Evolutionary conservation across 1,140 invertebrate genomes (phyloP), one percentile per base, ranked within the genome.

Genomic region (Aphidius gifuensis): DNA sequence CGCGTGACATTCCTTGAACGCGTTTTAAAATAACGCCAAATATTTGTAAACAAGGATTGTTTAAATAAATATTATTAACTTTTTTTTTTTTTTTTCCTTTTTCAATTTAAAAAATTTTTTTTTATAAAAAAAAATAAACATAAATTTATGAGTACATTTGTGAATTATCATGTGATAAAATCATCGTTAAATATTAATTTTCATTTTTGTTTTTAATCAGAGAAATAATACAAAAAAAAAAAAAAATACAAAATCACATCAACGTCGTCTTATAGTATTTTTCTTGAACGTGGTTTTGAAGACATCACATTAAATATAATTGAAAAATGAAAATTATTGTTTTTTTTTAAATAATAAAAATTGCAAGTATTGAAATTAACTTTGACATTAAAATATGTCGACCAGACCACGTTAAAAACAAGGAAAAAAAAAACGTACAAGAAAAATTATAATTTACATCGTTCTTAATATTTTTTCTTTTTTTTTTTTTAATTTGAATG

Each of bases 401-500:
- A 16, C 53, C 43, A 55, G 40, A 40, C 40, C 53, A 55, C 53
- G 53, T 55, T n/a, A 43, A 32, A 32, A 32, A 16, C 16, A 16
- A 6, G 1, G 51, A 23, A 54, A 38, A 53, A 16, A 42, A 11
- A 42, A 38, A 39, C 40, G 40, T 53, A 39, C 50, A 9, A 8
- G 5, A 39, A 55, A 5, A 53, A 16, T 54, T 43, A 32, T 32
- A 32, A 32, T 42, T 9, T 40, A 55, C 50, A 32, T 7, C 11
- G 16, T 16, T 1, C 0, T 16, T 0, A n/a, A 43, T 55, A 55
- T 42, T 55, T 53, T 32, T 42, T 5, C 5, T 43, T 55, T 55
- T 55, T 55, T 55, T 55, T 43, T 16, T 16, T 40, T 42, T 55
- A 46, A 60, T 69, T 68, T 48, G 67, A 68, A 51, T 40, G 44